Conservation (phyloP, 2,797 vertebrate genomes). For the Argyrosomus regius region DNA sequence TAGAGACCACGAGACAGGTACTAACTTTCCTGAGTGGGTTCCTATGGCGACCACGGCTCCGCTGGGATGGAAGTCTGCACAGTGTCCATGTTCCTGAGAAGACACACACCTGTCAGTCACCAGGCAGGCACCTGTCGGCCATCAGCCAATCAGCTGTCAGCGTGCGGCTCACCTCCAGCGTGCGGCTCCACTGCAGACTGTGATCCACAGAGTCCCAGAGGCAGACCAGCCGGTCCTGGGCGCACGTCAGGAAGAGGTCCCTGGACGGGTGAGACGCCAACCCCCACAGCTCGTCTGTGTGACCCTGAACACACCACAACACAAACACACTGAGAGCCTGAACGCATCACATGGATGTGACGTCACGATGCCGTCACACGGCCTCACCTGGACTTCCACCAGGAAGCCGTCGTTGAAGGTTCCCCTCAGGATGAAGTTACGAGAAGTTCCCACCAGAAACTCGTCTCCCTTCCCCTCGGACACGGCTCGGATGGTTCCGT, state of each 20-base stretch:
- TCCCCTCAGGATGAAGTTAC: conserved; percentile 95
- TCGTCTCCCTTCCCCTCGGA: conserved; percentile 96
- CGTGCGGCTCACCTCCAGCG: conserved; percentile 87
- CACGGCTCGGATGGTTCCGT: conserved; percentile 94
- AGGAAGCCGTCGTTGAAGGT: conserved; percentile 96
- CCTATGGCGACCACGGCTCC: conserved; percentile 96
- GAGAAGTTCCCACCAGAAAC: conserved; percentile 94
- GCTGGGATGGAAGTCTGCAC: conserved; percentile 98
- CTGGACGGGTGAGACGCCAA: conserved; percentile 95
- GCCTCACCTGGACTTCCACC: conserved; percentile 94
- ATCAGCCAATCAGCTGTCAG: neutral
- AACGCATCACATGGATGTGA: neutral
- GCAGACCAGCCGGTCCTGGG: conserved; percentile 96
- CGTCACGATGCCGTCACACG: neutral
- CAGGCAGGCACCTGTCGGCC: neutral
- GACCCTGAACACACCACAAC: conserved; percentile 86
- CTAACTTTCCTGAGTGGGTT: conserved; percentile 97
- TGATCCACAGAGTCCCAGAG: conserved; percentile 94
- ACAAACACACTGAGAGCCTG: neutral
- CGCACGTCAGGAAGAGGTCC: conserved; percentile 93
- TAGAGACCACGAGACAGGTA: conserved; percentile 7
- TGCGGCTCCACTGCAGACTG: conserved; percentile 94
- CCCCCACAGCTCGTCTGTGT: conserved; percentile 98
- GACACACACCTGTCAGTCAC: conserved; percentile 12
- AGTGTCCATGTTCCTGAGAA: conserved; percentile 95